These are phyloP conservation scores for Ectobius pallidus DNA, from an alignment of 2,888 invertebrate species.

Conservation along the genomic window DNA sequence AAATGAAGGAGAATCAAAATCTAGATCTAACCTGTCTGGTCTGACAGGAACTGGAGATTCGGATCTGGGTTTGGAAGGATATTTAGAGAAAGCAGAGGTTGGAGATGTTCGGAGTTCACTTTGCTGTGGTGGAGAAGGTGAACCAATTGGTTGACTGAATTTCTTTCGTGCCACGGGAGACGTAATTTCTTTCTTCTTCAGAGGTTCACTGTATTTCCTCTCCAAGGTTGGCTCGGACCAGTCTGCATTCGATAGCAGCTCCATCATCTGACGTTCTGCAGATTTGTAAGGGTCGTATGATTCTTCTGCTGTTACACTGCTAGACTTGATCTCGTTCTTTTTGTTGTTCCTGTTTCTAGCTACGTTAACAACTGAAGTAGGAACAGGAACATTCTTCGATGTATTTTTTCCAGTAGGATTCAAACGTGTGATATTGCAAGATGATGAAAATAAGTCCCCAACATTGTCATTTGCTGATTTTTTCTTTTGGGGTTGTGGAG, in stretches of 20 bases:
- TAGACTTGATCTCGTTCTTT: not conserved
- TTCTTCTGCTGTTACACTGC: constrained; percentile 49
- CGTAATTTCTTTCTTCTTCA: not conserved
- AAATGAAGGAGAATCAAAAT: not conserved
- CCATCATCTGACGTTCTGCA: constrained; percentile 82
- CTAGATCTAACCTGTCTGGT: not conserved
- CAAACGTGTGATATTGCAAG: constrained; percentile 10
- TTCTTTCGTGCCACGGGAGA: too few relatives aligned
- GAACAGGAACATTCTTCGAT: not conserved
- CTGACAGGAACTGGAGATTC: not conserved
- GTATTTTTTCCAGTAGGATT: not conserved
- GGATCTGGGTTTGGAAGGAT: constrained; percentile 8
- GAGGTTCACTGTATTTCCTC: constrained; percentile 37
- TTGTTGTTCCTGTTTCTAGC: not conserved
- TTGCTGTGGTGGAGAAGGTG: not conserved
- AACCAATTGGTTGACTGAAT: not conserved
- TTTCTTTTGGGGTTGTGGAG: not conserved
- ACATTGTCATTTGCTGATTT: not conserved
- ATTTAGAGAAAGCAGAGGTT: constrained; percentile 40
- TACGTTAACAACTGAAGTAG: not conserved
- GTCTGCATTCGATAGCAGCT: constrained; percentile 71
- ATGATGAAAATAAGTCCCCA: constrained; percentile 5
- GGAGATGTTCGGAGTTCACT: constrained; percentile 37
- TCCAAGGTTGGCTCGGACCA: constrained; percentile 45
- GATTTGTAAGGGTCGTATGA: constrained; percentile 78